Evolutionary conservation across 1,140 invertebrate genomes (phyloP).

Genomic region (Neodiprion fabricii): DNA sequence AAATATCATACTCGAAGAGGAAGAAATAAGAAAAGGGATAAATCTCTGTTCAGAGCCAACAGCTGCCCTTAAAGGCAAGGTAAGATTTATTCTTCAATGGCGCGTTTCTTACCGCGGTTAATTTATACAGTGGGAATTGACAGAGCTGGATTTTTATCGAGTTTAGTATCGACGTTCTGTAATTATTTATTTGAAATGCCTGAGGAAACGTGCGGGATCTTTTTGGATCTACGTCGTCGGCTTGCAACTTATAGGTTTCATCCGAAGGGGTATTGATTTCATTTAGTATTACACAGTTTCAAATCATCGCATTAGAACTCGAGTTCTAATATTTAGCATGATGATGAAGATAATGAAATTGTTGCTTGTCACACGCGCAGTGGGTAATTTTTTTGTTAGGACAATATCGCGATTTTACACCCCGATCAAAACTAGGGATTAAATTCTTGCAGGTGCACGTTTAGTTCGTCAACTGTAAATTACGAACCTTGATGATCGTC

Average conservation of each 20-base stretch:
- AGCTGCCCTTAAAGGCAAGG: neutral
- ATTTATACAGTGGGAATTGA: neutral
- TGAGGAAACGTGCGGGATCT: neutral
- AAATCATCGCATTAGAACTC: too few relatives aligned
- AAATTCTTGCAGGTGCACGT: too few relatives aligned
- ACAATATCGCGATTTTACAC: too few relatives aligned
- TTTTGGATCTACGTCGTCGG: neutral
- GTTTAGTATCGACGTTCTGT: neutral
- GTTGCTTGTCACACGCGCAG: too few relatives aligned
- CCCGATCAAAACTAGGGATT: too few relatives aligned
- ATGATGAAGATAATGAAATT: too few relatives aligned
- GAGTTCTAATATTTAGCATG: too few relatives aligned
- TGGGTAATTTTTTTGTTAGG: too few relatives aligned
- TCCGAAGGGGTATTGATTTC: too few relatives aligned
- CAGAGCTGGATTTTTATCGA: neutral
- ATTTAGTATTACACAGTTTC: too few relatives aligned
- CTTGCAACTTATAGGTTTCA: neutral
- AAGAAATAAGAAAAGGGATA: neutral
- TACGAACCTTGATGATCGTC: too few relatives aligned
- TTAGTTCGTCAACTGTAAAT: too few relatives aligned
- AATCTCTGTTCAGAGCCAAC: neutral
- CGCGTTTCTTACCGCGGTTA: neutral
- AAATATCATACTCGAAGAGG: neutral
- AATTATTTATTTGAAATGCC: constrained; percentile 1
- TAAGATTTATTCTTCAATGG: neutral